These are phyloP conservation scores for Lasioglossum lativentre DNA, from an alignment of 2,888 invertebrate species.

Conservation along the genomic window DNA sequence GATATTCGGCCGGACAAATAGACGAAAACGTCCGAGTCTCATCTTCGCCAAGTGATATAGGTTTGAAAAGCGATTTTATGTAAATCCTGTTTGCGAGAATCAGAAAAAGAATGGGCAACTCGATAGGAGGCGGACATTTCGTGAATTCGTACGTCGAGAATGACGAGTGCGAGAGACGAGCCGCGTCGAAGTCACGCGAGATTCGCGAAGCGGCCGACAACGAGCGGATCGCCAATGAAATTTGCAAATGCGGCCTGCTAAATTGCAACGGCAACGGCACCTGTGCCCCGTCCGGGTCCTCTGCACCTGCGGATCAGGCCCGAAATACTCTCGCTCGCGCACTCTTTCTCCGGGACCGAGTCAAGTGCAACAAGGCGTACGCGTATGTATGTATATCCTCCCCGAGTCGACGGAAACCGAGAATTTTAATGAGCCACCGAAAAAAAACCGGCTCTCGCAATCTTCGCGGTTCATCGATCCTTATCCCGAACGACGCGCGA, in stretches of 20 bases:
- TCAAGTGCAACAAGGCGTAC: slow-evolving; percentile 32
- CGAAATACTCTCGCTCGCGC: slow-evolving; percentile 55
- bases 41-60: neutral
- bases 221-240: slow-evolving; percentile 24
- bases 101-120: neutral
- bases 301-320: slow-evolving; percentile 65
- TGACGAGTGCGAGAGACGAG: neutral
- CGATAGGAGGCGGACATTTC: neutral
- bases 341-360: slow-evolving; percentile 11
- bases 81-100: neutral
- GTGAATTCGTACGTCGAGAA: neutral
- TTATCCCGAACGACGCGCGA: slow-evolving; percentile 5
- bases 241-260: slow-evolving; percentile 33
- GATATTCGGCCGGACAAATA: neutral
- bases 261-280: slow-evolving; percentile 71
- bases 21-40: neutral
- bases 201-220: neutral
- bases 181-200: neutral
- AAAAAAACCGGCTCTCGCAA: slow-evolving; percentile 42
- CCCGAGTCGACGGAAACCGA: slow-evolving; percentile 30
- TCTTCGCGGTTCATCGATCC: slow-evolving; percentile 40
- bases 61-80: neutral
- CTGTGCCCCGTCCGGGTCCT: slow-evolving; percentile 54
- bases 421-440: slow-evolving; percentile 55
- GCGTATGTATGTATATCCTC: slow-evolving; percentile 1